Conservation (phyloP, 1,140 invertebrate species). For the Drosophila tristis region DNA sequence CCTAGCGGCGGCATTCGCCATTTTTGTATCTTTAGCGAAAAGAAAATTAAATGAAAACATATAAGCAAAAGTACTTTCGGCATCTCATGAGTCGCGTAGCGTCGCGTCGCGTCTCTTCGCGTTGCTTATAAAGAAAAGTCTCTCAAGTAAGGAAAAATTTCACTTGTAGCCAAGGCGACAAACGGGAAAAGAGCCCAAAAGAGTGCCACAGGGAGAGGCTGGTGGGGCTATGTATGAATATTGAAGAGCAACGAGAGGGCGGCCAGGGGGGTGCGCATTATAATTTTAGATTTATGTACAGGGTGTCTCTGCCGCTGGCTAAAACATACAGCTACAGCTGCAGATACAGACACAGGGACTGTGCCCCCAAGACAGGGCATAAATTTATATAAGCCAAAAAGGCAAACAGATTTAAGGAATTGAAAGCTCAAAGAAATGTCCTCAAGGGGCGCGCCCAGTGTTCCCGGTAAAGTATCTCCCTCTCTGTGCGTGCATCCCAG, state of each 20-base stretch:
- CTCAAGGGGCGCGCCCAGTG: slow-evolving; percentile 5
- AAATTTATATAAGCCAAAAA: slow-evolving; percentile 52
- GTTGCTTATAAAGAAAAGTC: slow-evolving; percentile 66
- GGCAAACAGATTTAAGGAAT: slow-evolving; percentile 56
- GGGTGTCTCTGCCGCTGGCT: slow-evolving; percentile 48
- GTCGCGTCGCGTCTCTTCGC: slow-evolving; percentile 49
- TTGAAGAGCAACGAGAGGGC: slow-evolving; percentile 38
- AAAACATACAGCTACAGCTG: background rate
- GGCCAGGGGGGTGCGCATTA: slow-evolving; percentile 35
- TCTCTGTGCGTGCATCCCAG: too few relatives aligned
- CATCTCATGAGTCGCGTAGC: slow-evolving; percentile 11
- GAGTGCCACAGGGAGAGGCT: slow-evolving; percentile 6
- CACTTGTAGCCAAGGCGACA: slow-evolving; percentile 57
- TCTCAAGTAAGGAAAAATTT: slow-evolving; percentile 64
- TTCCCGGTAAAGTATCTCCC: too few relatives aligned
- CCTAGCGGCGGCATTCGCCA: slow-evolving; percentile 49
- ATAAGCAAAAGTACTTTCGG: slow-evolving; percentile 61
- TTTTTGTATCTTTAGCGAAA: slow-evolving; percentile 67
- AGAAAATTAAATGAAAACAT: slow-evolving; percentile 81
- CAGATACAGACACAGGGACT: background rate
- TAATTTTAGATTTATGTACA: slow-evolving; percentile 80
- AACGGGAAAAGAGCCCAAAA: slow-evolving; percentile 22
- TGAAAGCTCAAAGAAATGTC: slow-evolving; percentile 45
- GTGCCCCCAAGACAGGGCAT: slow-evolving; percentile 30
- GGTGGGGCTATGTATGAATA: slow-evolving; percentile 43